Evolutionary conservation across 2,113 vertebrate species (phyloP).

Genomic region (Tragelaphus scriptus): DNA sequence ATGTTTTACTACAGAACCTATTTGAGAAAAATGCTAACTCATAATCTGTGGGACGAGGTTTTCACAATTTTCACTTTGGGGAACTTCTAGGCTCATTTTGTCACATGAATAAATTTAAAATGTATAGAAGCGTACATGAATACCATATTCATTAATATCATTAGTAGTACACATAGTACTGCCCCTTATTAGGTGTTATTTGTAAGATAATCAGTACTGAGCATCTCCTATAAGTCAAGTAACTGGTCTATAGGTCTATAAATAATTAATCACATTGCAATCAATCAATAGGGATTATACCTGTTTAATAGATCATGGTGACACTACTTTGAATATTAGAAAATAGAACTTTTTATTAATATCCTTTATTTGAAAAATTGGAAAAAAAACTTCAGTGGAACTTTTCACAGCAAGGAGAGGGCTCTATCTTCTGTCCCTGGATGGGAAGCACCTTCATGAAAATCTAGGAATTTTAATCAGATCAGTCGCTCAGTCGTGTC

Average conservation of each 20-base stretch:
- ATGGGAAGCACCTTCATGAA: neutral
- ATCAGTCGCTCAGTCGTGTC: no score
- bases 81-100: neutral
- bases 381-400: neutral
- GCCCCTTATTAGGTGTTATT: neutral
- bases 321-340: neutral
- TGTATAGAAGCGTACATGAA: neutral
- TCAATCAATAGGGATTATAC: neutral
- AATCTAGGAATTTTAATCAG: neutral
- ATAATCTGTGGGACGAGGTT: neutral
- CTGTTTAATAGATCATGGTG: neutral
- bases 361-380: conserved; percentile 5
- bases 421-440: neutral
- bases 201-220: neutral
- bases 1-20: neutral
- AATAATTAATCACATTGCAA: neutral
- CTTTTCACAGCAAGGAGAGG: neutral
- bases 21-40: neutral
- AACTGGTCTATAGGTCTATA: neutral
- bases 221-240: neutral
- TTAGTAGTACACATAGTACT: neutral
- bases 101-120: neutral
- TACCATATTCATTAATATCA: neutral
- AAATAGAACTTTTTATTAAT: neutral
- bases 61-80: neutral